Evolutionary conservation across 2,888 invertebrate genomes (phyloP).

Genomic region (Eupithecia pulchellata): DNA sequence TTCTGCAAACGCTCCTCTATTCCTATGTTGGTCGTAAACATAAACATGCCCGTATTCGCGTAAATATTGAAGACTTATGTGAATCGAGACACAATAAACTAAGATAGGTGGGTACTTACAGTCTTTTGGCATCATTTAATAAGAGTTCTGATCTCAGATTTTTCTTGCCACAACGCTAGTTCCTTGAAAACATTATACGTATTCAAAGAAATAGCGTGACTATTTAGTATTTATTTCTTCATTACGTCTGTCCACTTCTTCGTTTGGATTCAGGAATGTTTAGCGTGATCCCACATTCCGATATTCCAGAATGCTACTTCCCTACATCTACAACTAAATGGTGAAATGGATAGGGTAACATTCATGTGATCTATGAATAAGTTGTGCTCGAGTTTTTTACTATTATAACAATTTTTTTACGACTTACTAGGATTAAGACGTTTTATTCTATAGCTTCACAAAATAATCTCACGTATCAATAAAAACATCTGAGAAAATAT

Average conservation of each 20-base stretch:
- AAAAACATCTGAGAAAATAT: constrained; percentile 5
- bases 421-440: background rate
- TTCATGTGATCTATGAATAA: background rate
- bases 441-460: background rate
- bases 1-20: background rate
- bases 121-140: background rate
- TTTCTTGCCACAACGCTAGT: too few relatives aligned
- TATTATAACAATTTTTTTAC: background rate
- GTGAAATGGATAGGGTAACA: too few relatives aligned
- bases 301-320: too few relatives aligned
- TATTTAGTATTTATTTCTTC: too few relatives aligned
- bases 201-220: too few relatives aligned
- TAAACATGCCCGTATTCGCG: background rate
- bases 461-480: constrained; percentile 1
- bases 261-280: background rate
- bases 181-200: too few relatives aligned
- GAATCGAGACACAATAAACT: background rate
- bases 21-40: constrained; percentile 10
- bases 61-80: background rate
- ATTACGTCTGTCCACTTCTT: background rate
- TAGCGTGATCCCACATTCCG: too few relatives aligned
- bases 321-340: too few relatives aligned
- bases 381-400: background rate
- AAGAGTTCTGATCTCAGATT: too few relatives aligned
- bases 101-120: background rate